These are phyloP conservation scores for Lordiphosa mommai DNA, from an alignment of 1,140 invertebrate species.

Conservation along the genomic window DNA sequence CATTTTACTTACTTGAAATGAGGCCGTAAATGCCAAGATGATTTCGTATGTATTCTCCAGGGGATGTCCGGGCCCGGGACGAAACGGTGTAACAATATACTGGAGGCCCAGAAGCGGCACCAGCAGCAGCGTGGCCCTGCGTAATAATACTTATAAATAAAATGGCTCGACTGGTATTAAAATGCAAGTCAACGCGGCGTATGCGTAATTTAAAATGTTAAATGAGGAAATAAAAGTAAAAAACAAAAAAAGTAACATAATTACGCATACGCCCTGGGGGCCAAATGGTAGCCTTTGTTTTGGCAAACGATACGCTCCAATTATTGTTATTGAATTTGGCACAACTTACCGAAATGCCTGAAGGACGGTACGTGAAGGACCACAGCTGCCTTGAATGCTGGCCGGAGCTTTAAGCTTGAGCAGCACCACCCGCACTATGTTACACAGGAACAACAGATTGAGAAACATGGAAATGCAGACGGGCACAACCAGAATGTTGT, in stretches of 20 bases:
- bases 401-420: conserved; percentile 89
- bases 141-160: too few relatives aligned
- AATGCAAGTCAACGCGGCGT: conserved; percentile 70
- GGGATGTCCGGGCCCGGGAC: conserved; percentile 85
- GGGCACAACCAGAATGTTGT: conserved; percentile 87
- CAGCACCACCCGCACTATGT: conserved; percentile 95
- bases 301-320: not conserved
- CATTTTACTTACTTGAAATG: conserved; percentile 88
- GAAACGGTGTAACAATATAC: conserved; percentile 93
- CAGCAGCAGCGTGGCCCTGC: conserved; percentile 91
- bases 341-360: conserved; percentile 88
- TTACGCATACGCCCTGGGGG: conserved; percentile 63
- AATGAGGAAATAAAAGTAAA: conserved; percentile 49
- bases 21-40: conserved; percentile 90
- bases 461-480: conserved; percentile 89
- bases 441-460: conserved; percentile 94
- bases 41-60: conserved; percentile 89
- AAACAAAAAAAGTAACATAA: conserved; percentile 50
- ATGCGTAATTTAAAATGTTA: conserved; percentile 77
- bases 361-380: conserved; percentile 85
- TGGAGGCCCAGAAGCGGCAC: conserved; percentile 91
- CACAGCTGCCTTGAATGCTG: conserved; percentile 81
- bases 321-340: conserved; percentile 38
- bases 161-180: conserved; percentile 38
- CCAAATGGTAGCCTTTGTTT: conserved; percentile 17